Percentiles rank a stretch among this genome's conserved stretches.
Evolutionary conservation across 2,888 invertebrate species (phyloP).

Genomic region (Pycnomerus fuliginosus): DNA sequence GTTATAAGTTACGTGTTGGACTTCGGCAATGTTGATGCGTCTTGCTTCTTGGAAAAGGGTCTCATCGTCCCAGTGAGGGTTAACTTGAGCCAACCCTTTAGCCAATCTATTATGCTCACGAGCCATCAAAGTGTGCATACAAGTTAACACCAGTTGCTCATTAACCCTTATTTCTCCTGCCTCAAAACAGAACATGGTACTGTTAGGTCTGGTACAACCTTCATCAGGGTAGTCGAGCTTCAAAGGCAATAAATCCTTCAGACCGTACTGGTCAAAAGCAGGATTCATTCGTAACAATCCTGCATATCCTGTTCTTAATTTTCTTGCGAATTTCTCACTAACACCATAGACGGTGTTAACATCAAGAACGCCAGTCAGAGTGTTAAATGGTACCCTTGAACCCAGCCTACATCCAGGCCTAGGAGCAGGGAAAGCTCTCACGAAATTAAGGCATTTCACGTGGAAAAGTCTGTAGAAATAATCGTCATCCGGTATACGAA

Average conservation of each 20-base stretch:
- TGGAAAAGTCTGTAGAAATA: conserved; percentile 85
- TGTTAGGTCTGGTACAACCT: conserved; percentile 86
- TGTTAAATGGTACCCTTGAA: conserved; percentile 82
- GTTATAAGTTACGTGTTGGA: conserved; percentile 88
- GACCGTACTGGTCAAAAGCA: conserved; percentile 80
- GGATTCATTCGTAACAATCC: conserved; percentile 87
- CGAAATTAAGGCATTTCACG: conserved; percentile 87
- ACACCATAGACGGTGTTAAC: conserved; percentile 90
- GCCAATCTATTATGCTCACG: conserved; percentile 89
- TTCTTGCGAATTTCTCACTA: conserved; percentile 78
- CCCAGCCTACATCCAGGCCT: conserved; percentile 87
- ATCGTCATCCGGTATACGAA: conserved; percentile 84
- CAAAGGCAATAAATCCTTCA: conserved; percentile 83
- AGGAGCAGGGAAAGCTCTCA: conserved; percentile 83
- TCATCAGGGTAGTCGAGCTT: conserved; percentile 90
- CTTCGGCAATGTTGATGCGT: conserved; percentile 80
- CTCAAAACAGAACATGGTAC: conserved; percentile 90
- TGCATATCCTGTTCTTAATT: conserved; percentile 77
- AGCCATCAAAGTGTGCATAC: conserved; percentile 90
- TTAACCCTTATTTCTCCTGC: conserved; percentile 89
- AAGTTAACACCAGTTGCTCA: conserved; percentile 84
- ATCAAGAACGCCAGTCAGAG: conserved; percentile 81
- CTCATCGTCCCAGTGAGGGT: conserved; percentile 94
- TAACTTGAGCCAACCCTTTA: conserved; percentile 70
- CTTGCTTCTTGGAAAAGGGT: conserved; percentile 79